phyloP scores from a whole-genome alignment of 2,113 vertebrate species.

The Porphyrio hochstetteri region DNA sequence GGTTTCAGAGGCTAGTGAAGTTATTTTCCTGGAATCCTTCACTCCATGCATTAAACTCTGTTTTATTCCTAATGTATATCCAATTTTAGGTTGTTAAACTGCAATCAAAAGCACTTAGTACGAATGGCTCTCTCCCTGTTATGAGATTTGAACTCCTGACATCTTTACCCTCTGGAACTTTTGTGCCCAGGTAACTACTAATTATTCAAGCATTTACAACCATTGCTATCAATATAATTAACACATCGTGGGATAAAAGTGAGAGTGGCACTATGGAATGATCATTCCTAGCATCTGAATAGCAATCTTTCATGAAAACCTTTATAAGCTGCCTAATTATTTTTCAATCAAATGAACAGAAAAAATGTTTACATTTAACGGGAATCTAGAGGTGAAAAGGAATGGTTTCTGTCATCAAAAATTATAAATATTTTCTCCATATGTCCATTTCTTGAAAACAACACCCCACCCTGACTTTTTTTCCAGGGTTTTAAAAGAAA shows the following conservation, averaged over 20 bases:
- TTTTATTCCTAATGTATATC: background rate
- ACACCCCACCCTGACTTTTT: background rate
- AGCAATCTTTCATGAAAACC: background rate
- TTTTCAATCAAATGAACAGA: background rate
- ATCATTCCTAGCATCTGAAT: background rate
- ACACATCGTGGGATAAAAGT: background rate
- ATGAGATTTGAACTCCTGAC: constrained; percentile 81
- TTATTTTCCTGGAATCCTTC: background rate
- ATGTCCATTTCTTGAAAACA: background rate
- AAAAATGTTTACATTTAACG: background rate
- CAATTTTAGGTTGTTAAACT: constrained; percentile 80
- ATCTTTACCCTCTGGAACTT: constrained; percentile 77
- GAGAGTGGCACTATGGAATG: background rate
- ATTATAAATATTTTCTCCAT: background rate
- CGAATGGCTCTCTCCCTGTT: constrained; percentile 75
- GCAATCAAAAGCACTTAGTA: constrained; percentile 79
- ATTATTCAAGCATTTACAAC: constrained; percentile 47
- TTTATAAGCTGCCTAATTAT: background rate
- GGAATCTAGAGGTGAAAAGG: background rate
- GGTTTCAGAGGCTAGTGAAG: background rate
- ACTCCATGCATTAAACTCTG: background rate
- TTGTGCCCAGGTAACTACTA: constrained; percentile 81
- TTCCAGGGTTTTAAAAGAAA: background rate
- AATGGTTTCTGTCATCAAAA: background rate
- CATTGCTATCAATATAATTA: constrained; percentile 12